These are phyloP conservation scores for Steinernema carpocapsae DNA, from an alignment of 2,888 invertebrate species.

Conservation along the genomic window DNA sequence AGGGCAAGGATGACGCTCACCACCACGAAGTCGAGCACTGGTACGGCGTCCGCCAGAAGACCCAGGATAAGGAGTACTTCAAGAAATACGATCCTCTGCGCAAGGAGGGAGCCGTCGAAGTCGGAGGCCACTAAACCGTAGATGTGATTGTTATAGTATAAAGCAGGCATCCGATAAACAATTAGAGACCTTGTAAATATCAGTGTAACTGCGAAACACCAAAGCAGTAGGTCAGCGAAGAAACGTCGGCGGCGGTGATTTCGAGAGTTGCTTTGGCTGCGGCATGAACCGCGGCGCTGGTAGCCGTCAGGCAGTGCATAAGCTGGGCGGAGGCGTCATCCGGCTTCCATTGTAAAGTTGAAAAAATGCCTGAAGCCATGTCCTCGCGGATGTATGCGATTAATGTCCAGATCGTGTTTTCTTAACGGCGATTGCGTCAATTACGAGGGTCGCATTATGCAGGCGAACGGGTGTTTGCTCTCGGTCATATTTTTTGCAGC, in stretches of 20 bases:
- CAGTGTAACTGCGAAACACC: neutral
- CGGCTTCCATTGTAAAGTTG: conserved; percentile 24
- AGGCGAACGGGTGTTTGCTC: no score
- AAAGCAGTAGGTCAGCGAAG: no score
- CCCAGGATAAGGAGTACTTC: conserved; percentile 64
- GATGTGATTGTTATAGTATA: conserved; percentile 32
- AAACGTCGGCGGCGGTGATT: no score
- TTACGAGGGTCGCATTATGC: no score
- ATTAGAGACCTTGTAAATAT: conserved; percentile 21
- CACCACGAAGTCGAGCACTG: conserved; percentile 67
- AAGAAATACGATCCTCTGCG: conserved; percentile 64
- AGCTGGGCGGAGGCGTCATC: conserved; percentile 24
- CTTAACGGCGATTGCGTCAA: neutral
- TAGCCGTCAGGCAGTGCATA: neutral
- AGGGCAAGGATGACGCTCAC: conserved; percentile 64
- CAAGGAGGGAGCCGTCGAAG: conserved; percentile 59
- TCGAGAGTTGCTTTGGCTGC: neutral
- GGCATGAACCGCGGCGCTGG: neutral
- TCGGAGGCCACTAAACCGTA: conserved; percentile 58
- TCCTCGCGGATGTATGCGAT: conserved; percentile 3
- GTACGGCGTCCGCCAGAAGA: conserved; percentile 65
- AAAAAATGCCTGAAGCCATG: conserved; percentile 26
- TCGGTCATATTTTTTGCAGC: no score
- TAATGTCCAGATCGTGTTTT: conserved; percentile 21
- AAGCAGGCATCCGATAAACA: conserved; percentile 28